Conservation (phyloP, 2,888 invertebrate genomes). For the Enoplolaimus lenunculus region DNA sequence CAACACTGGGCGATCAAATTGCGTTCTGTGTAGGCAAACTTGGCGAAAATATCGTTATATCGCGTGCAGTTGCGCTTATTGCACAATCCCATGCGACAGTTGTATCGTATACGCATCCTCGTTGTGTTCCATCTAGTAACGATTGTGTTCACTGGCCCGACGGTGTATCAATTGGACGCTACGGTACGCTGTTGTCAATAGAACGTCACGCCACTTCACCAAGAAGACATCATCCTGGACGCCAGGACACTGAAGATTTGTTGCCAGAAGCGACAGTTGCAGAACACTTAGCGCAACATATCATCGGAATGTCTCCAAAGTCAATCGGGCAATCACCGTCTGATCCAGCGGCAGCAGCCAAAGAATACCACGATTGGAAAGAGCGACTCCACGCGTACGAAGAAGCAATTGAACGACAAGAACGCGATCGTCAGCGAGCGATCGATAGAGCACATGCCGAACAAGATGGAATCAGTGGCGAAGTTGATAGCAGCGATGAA, state of each 20-base stretch:
- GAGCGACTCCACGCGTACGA: background rate
- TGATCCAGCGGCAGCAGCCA: background rate
- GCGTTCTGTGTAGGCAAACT: slow-evolving; percentile 71
- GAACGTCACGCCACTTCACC: slow-evolving; percentile 38
- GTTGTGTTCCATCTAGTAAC: background rate
- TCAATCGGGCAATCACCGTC: slow-evolving; percentile 11
- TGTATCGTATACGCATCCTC: slow-evolving; percentile 3
- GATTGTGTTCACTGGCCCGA: background rate
- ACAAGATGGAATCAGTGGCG: background rate
- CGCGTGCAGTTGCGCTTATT: slow-evolving; percentile 12
- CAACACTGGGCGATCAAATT: too few relatives aligned
- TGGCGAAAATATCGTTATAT: slow-evolving; percentile 64
- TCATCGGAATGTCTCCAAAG: slow-evolving; percentile 54
- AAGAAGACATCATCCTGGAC: background rate
- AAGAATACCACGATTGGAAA: background rate
- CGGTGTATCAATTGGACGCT: slow-evolving; percentile 22
- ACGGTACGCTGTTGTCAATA: slow-evolving; percentile 16
- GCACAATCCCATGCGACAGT: background rate
- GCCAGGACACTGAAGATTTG: slow-evolving; percentile 42
- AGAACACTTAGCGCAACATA: slow-evolving; percentile 71
- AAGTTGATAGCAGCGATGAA: background rate
- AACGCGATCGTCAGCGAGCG: slow-evolving; percentile 2
- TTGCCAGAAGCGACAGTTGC: slow-evolving; percentile 47
- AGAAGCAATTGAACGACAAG: background rate
- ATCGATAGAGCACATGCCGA: background rate